Base-by-base conservation (phyloP, 2,888 invertebrate species). In the Xestia rhomboidea region DNA sequence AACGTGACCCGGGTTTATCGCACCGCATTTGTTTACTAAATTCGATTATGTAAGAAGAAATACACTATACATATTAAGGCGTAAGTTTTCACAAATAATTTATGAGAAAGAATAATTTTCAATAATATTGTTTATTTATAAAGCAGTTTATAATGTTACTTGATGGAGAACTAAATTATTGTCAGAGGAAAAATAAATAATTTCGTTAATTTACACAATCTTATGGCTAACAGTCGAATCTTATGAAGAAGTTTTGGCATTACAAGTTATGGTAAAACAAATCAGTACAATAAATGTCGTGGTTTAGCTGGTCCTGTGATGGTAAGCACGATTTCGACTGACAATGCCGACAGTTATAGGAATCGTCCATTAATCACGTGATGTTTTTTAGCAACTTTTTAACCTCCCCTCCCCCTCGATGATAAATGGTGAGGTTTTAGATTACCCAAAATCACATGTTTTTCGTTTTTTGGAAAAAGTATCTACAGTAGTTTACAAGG, bases 21-120 rank as follows among this genome's bases (percentile, higher is more conserved):
- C 5, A 46, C 44, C 44, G 13, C 44, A 46, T 46, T 79, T 81
- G 66, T 60, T 81, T 30, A 66, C n/a, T 2, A 60, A 79, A 81
- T 66, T 21, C 24, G 57, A 49, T 18, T 18, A 1, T 34, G 34
- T 81, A 34, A 64, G 41, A 24, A 66, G 15, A 49, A 57, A 74
- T 21, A 66, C 57, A 49, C 81, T 66, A 64, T 41, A 86, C 78
- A 86, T 84, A 78, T 51, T 77, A 86, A 78, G 46, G 73, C 57
- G 66, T 87, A 87, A 84, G 85, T 81, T 77, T 79, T 84, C 82
- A 87, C 83, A 85, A 86, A 81, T 88, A 87, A 82, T 84, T 80
- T 88, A 83, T 84, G 71, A 76, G 69, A 60, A 44, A 57, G 46
- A 68, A 76, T 75, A 66, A 77, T 73, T 79, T 82, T 78, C 71